Base-by-base conservation (phyloP, 2,888 invertebrate genomes). In the Caenorhabditis sinica region DNA sequence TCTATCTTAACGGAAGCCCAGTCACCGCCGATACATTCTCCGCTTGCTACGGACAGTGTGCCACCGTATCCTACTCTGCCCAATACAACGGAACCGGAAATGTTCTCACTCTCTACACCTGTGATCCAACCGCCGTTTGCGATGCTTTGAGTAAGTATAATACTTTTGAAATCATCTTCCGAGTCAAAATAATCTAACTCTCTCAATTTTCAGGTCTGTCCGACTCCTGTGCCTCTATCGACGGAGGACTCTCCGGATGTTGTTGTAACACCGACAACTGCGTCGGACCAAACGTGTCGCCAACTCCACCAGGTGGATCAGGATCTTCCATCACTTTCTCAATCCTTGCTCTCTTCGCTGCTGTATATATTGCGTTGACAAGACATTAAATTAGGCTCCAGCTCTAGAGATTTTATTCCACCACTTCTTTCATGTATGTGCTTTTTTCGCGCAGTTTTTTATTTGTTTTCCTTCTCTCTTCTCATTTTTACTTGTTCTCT, bases 191-290 rank as follows among this genome's bases (percentile, higher is more conserved):
- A 3, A 60, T 33, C 20, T 5, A 36, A 61, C 28, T 17, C n/a
- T 2, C 11, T 40, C 11, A 8, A 6, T 8, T 79, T 85, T 15
- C 83, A 86, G 87, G 60, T 5, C 71, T 86, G 28, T 60, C 68
- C 28, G 76, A 88, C 75, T 66, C 82, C n/a, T 88, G 88, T 51
- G 66, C 76, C 25, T 45, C 75, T 36, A 40, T 86, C 56, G 86
- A 88, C 51, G 63, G 73, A 23, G 88, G 85, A 43, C 69, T 87
- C 40, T 81, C 79, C 25, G 88, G 82, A 65, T 88, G 88, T 65
- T 88, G 88, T 72, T 88, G 88, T 74, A 83, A 73, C 84, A 86
- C 76, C 51, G 87, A 88, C 45, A 82, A 69, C 49, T 88, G 88
- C 30, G 82, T 88, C 77, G 85, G 85, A 43, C 86, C 87, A 30